Evolutionary conservation across 2,113 vertebrate species (phyloP), one percentile per base, ranked within the genome.

Genomic region (Lonchura striata): DNA sequence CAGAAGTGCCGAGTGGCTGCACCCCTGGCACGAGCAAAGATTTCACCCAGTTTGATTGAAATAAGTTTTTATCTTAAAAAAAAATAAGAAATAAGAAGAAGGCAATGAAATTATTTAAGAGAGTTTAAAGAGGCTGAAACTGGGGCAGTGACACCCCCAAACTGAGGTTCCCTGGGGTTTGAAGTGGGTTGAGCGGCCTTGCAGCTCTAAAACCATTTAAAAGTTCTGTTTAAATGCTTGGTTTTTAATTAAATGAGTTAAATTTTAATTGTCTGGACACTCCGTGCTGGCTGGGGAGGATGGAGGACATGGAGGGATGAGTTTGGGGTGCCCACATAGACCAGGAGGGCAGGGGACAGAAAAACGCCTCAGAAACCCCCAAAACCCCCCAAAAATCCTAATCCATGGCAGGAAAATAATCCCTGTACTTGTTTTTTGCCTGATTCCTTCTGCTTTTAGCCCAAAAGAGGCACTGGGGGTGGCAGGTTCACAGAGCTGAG

Each of bases 1-100:
- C 30, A 52, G 47, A 46, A 13, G 1, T 0, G 18, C 23, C n/a
- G 21, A 13, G 22, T 0, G 0, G 3, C 53, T 24, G n/a, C 52
- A 4, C 25, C 33, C 20, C 1, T 3, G 1, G 15, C n/a, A 7
- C 3, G 3, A 7, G 39, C 15, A n/a, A 13, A 37, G 54, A 6
- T 30, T 49, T 47, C 2, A n/a, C 25, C 15, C 71, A 7, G 4
- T 42, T 60, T 6, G 2, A 8, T 9, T 23, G 2, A 30, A 21
- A 70, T 44, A 25, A 24, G 11, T 17, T 74, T 60, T 44, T 39
- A 23, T 4, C 7, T 10, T 18, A 39, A 39, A 39, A 39, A 39
- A n/a, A n/a, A n/a, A n/a, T n/a, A n/a, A n/a, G n/a, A n/a, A n/a
- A n/a, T n/a, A 9, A 49, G 85, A 75, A 27, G n/a, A 4, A 1